A percentile compares a stretch with the other conserved stretches of the same genome.
phyloP scores from a whole-genome alignment of 2,113 vertebrate species.

The Campylomormyrus numenius region DNA sequence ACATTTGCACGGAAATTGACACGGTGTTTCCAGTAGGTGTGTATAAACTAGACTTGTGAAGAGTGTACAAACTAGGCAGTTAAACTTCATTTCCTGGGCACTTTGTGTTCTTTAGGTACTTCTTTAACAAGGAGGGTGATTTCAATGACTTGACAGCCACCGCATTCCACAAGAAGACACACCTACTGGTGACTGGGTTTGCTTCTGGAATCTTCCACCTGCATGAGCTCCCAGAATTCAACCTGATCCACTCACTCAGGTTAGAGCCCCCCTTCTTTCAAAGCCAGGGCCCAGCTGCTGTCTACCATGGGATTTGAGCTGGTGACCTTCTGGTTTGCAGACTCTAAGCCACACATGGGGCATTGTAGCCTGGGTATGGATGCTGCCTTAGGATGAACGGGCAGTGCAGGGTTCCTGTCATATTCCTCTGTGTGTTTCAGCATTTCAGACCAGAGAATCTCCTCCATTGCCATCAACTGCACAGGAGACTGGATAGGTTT shows the following conservation, averaged over 20 bases:
- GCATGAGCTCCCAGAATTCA: constrained; percentile 89
- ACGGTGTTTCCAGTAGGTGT: not conserved
- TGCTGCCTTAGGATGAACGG: not conserved
- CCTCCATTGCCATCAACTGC: constrained; percentile 73
- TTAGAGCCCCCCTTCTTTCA: constrained; percentile 36
- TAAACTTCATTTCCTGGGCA: not conserved
- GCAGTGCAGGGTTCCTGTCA: not conserved
- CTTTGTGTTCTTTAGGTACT: constrained; percentile 61
- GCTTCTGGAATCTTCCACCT: constrained; percentile 89
- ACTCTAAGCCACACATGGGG: not conserved
- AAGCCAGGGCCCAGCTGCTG: not conserved
- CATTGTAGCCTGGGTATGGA: not conserved
- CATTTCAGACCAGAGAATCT: constrained; percentile 85
- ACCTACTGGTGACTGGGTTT: constrained; percentile 85
- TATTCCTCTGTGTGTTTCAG: constrained; percentile 46
- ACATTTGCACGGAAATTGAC: not conserved
- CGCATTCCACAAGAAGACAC: constrained; percentile 76
- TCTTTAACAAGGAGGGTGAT: constrained; percentile 90
- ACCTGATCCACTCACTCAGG: constrained; percentile 92
- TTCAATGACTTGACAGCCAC: constrained; percentile 81
- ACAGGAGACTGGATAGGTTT: constrained; percentile 94
- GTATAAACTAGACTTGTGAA: not conserved
- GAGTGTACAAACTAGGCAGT: not conserved
- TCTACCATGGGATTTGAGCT: not conserved
- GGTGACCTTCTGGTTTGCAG: not conserved